Evolutionary conservation across 30 jellyfish, hydroid and myxozoan genomes (phyloP), one percentile per base, ranked within the genome.

Genomic region (Sanderia malayensis): DNA sequence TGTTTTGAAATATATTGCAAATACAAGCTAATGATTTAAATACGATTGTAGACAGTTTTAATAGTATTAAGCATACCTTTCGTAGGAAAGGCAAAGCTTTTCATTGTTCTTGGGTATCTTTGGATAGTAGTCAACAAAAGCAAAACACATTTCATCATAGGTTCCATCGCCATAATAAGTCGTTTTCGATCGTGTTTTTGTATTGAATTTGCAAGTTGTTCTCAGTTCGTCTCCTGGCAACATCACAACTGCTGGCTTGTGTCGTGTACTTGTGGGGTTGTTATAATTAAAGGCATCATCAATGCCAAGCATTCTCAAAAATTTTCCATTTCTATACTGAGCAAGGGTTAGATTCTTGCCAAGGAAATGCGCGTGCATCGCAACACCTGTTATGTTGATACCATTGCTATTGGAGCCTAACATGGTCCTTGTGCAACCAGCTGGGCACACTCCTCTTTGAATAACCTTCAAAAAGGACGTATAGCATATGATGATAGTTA

Each of bases 221-320:
- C 73, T 65, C 18, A 80, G 92, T 34, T 80, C 92, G 64, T 80
- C 92, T 0, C 92, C 92, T 32, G 92, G 92, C 6, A 9, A 63
- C 27, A 80, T 17, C 31, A 47, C 41, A 31, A 80, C 84, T 2
- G 92, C 72, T 0, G 84, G 84, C n/a, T 45, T 20, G 29, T 61
- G 69, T 21, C 4, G 0, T 7, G 72, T 58, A 4, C 55, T 26
- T 21, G 49, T 55, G 20, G 92, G 92, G 37, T 70, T 69, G 80
- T 80, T 69, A 59, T 80, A 80, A 41, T 80, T 70, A 44, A 67
- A 80, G 0, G 55, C 92, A 25, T 80, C 84, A 61, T 80, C 84
- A 55, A 31, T 69, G 46, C 84, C 92, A 1, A 80, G 23, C 58
- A 25, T 58, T 18, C 92, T 61, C 23, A 80, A 4, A 33, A 55